A percentile compares a stretch with the other conserved stretches of the same genome.
Evolutionary conservation across 2,797 vertebrate genomes (phyloP).

Genomic region (Botia almorhae): DNA sequence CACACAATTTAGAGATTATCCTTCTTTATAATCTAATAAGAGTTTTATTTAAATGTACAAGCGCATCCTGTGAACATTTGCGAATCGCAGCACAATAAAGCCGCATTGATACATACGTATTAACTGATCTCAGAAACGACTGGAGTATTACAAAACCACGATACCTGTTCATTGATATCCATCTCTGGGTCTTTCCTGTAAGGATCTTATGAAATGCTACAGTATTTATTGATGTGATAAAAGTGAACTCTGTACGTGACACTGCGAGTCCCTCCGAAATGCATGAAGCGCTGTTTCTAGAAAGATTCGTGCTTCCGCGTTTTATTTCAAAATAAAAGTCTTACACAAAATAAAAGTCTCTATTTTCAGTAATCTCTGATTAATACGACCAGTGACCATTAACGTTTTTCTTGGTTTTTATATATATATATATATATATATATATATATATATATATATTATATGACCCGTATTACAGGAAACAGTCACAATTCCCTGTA

Average conservation of each 20-base stretch:
- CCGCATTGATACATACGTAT: not conserved
- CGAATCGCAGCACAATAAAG: not conserved
- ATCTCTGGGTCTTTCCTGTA: slow-evolving; percentile 27
- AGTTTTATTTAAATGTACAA: not conserved
- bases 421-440: too few relatives aligned
- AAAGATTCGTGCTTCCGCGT: slow-evolving; percentile 33
- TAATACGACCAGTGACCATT: too few relatives aligned
- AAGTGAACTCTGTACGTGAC: not conserved
- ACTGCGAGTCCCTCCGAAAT: too few relatives aligned
- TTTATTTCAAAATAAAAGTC: slow-evolving; percentile 52
- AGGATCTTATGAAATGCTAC: not conserved
- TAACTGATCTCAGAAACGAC: not conserved
- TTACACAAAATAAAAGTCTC: not conserved
- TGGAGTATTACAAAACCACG: not conserved
- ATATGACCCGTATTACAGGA: too few relatives aligned
- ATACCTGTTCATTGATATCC: slow-evolving; percentile 63
- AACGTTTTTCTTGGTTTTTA: too few relatives aligned
- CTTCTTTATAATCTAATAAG: not conserved
- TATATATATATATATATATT: too few relatives aligned
- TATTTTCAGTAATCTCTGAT: too few relatives aligned
- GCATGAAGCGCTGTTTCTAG: slow-evolving; percentile 32
- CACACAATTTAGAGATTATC: too few relatives aligned
- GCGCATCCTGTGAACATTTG: not conserved
- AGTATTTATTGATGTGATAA: not conserved
- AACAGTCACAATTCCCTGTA: too few relatives aligned